A percentile compares a stretch with the other conserved stretches of the same genome.
phyloP scores from a whole-genome alignment of 2,113 vertebrate genomes.

The Galemys pyrenaicus region DNA sequence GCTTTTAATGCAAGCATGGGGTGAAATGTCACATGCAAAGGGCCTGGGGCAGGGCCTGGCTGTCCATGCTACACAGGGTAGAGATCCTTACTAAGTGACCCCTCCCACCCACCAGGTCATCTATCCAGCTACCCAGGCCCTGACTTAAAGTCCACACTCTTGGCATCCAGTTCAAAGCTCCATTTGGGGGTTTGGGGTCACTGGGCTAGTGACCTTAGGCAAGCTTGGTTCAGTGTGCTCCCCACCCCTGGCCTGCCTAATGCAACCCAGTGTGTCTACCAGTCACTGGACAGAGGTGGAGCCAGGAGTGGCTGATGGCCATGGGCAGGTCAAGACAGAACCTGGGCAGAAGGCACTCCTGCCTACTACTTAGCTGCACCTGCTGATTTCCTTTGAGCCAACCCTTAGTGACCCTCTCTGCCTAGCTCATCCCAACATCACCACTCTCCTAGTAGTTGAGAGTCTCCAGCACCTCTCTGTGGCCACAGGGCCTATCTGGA shows the following conservation, averaged over 20 bases:
- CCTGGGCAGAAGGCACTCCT: neutral
- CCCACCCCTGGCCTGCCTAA: neutral
- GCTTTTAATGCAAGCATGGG: neutral
- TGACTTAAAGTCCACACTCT: neutral
- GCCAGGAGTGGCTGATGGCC: neutral
- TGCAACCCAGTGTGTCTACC: fast-evolving
- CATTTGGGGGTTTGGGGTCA: neutral
- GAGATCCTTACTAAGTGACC: neutral
- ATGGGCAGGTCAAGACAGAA: neutral
- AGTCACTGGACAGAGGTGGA: neutral
- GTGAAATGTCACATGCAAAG: neutral
- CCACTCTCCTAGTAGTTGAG: neutral
- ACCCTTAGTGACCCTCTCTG: neutral
- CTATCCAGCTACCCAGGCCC: neutral
- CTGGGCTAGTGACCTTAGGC: neutral
- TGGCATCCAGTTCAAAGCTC: neutral
- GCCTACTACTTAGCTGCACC: neutral
- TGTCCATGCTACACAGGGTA: fast-evolving
- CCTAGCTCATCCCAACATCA: neutral
- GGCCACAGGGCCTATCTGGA: neutral
- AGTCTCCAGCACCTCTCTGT: neutral
- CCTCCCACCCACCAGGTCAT: too few relatives aligned
- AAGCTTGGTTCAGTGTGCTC: neutral
- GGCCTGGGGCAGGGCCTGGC: neutral
- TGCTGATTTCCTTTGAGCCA: neutral